Evolutionary conservation across 2,888 invertebrate genomes (phyloP), one percentile per base, ranked within the genome.

Genomic region (Phyllotreta cruciferae): DNA sequence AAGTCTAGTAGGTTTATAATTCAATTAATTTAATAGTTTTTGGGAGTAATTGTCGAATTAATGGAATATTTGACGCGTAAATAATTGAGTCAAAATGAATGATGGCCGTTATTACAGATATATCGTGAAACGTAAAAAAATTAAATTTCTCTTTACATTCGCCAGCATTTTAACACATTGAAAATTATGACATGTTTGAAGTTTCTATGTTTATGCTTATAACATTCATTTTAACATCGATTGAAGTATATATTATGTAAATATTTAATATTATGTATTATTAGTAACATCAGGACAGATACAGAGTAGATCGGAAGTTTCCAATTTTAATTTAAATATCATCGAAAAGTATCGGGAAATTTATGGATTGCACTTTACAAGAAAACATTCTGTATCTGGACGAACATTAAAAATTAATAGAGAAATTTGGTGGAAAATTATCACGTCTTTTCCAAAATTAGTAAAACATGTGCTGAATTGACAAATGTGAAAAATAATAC

Each of bases 221-320:
- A 56, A 56, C 56, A 56, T 56, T 56, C 45, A 56, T 45, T 36
- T 56, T 56, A 56, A 56, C 56, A 56, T 56, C 56, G 14, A 56
- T 24, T 56, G 44, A 35, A 56, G 34, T 56, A 56, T 14, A 56
- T 45, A 45, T 36, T n/a, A 44, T 24, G 24, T 24, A 24, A 24
- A 24, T 24, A 24, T 24, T 24, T 24, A 24, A 24, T 24, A 24
- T 24, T 24, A 24, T 24, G 36, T 56, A 44, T 35, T 56, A 55
- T 55, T 55, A 56, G 36, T 45, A 37, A 50, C 37, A 50, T 50
- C 37, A 50, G 50, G n/a, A 37, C 14, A 56, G 45, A 10, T 13
- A 14, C 34, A 45, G 37, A 37, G 56, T 36, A 13, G 11, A 7
- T 53, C 38, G 39, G 53, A 13, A 38, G 3, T 53, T 38, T 53